Conservation (phyloP, 2,888 invertebrate genomes). For the Ferdinandea cuprea region DNA sequence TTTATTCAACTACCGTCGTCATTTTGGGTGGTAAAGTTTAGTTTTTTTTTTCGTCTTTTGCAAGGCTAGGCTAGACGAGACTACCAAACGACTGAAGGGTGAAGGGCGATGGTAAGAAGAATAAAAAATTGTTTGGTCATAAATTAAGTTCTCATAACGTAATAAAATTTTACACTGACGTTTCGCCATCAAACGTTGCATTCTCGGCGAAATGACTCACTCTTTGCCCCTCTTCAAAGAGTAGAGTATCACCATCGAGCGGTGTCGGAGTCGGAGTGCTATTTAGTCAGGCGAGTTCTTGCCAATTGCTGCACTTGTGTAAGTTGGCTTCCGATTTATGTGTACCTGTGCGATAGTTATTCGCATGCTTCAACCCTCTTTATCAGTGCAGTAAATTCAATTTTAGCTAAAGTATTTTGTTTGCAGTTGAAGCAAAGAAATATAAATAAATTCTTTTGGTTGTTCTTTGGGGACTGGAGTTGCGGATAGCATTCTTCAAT, state of each 20-base stretch:
- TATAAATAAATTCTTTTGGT: neutral
- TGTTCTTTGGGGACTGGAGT: constrained; percentile 41
- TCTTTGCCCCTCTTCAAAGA: neutral
- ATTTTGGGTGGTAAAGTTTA: constrained; percentile 66
- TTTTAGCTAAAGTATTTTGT: constrained; percentile 55
- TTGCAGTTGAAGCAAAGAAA: constrained; percentile 31
- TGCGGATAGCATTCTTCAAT: constrained; percentile 24
- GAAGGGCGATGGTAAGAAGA: constrained; percentile 14
- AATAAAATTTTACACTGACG: constrained; percentile 82
- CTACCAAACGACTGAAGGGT: no score
- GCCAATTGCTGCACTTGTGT: constrained; percentile 73
- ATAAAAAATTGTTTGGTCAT: constrained; percentile 77
- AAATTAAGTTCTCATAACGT: constrained; percentile 83
- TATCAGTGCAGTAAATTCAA: constrained; percentile 63
- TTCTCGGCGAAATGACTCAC: constrained; percentile 67
- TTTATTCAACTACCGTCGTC: constrained; percentile 72
- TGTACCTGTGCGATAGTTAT: constrained; percentile 68
- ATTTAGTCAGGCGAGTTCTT: constrained; percentile 56
- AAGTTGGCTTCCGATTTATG: constrained; percentile 73
- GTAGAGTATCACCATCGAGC: no score
- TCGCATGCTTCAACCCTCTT: constrained; percentile 69
- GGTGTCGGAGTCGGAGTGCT: no score
- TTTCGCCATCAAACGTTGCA: constrained; percentile 80
- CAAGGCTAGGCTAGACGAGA: no score
- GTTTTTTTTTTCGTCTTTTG: no score